Base-by-base conservation (phyloP, 2,797 vertebrate species). In the Notamacropus eugenii region DNA sequence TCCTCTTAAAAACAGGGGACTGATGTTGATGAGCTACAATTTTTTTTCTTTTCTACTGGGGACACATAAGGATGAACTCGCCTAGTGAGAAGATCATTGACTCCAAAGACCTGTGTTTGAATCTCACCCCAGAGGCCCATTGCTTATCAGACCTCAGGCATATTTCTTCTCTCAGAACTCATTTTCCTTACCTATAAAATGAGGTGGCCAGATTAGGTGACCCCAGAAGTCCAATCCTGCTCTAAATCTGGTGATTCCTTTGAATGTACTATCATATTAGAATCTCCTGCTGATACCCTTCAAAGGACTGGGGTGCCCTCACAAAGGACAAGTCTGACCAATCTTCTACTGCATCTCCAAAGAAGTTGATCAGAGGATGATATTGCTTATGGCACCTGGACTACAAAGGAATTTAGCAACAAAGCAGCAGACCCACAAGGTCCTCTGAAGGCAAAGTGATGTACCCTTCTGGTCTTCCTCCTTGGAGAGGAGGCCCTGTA, bases 101-200 rank as follows among this genome's bases (percentile, higher is more conserved):
- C 40, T 87, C 74, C 46, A 50, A 87, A 87, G 22, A 87, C 22
- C 74, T 87, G 74, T 46, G 24, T 46, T 46, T 27, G 40, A 46
- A 87, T 87, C 40, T 87, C 22, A 87, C 74, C 74, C 74, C 22
- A 87, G 74, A 46, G 40, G 40, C 93, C 97, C 67, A 90, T 92
- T 92, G 95, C 93, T 93, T 94, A 31, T 55, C 50, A 28, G 27
- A 3, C 90, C 57, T 67, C 96, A 96, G 94, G 87, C n/a, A 95
- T 40, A 52, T 58, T 16, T 67, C 94, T 96, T 87, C 22, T 87
- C 67, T 74, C n/a, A 22, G 67, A 5, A 22, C 19, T 74, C 40
- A 46, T 46, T 87, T 87, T 87, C 74, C 9, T 87, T 27, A 46
- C 46, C 74, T 50, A 10, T 87, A 87, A 40, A 74, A 46, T 46